A percentile compares a stretch with the other conserved stretches of the same genome.
phyloP scores from a whole-genome alignment of 2,888 invertebrate species.

The Eurois occulta region DNA sequence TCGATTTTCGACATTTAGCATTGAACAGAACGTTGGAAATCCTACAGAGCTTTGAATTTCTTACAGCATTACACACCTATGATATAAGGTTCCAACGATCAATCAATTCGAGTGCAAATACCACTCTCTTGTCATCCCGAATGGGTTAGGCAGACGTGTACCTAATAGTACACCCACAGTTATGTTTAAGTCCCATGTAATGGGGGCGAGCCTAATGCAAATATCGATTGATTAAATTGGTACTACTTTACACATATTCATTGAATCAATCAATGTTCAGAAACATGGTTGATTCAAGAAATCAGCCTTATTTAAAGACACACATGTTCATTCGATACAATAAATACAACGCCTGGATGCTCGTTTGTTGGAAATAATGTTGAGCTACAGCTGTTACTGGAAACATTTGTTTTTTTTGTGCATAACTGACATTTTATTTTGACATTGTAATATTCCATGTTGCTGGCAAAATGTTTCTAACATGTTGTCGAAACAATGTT shows the following conservation, averaged over 20 bases:
- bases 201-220: neutral
- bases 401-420: neutral
- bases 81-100: conserved; percentile 30
- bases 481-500: neutral
- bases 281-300: conserved; percentile 32
- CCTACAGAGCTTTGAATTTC: neutral
- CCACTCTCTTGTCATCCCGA: neutral
- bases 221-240: conserved; percentile 31
- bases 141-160: too few species aligned
- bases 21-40: neutral
- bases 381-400: neutral
- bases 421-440: neutral
- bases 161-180: neutral
- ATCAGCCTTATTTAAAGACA: neutral
- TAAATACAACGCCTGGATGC: neutral
- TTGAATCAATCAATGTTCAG: conserved; percentile 8
- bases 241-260: conserved; percentile 2
- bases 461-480: neutral
- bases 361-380: neutral
- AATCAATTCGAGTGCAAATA: conserved; percentile 14
- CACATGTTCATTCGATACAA: neutral
- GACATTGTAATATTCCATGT: neutral
- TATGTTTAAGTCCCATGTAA: neutral
- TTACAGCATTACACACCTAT: neutral
- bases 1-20: neutral